Conservation (phyloP, 2,113 vertebrate species). For the Megaleporinus macrocephalus region DNA sequence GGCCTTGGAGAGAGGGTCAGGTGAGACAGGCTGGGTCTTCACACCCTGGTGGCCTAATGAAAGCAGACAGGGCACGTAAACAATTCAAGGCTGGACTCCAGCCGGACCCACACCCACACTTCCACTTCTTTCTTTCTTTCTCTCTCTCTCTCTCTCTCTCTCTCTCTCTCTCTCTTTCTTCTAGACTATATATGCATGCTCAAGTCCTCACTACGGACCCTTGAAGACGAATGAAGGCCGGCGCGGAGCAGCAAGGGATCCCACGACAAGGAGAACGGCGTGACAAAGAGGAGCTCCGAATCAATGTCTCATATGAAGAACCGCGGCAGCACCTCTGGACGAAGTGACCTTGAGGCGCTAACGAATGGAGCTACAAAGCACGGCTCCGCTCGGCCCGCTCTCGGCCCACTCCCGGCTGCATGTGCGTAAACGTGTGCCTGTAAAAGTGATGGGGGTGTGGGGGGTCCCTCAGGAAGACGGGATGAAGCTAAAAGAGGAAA, state of each 20-base stretch:
- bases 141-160: background rate
- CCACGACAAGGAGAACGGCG: background rate
- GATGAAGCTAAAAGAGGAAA: background rate
- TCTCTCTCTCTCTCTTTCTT: background rate
- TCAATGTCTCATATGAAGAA: background rate
- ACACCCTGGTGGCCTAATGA: constrained; percentile 10
- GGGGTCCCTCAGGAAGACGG: background rate
- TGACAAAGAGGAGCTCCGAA: background rate
- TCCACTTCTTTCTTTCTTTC: background rate
- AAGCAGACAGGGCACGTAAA: constrained; percentile 32
- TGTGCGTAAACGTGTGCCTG: background rate
- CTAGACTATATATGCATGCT: background rate
- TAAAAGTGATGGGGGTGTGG: background rate
- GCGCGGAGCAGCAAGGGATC: background rate
- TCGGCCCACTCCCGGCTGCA: background rate
- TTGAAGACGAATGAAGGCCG: background rate
- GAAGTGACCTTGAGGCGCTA: constrained; percentile 13
- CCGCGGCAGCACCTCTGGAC: background rate
- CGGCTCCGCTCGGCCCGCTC: background rate
- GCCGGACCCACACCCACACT: background rate
- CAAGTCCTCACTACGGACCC: background rate
- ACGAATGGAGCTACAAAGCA: background rate
- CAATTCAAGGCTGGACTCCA: constrained; percentile 35
- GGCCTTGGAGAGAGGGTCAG: constrained; percentile 24
- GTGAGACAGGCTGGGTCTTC: constrained; percentile 31